Evolutionary conservation across 2,888 invertebrate genomes (phyloP).

Genomic region (Tetragonisca angustula): DNA sequence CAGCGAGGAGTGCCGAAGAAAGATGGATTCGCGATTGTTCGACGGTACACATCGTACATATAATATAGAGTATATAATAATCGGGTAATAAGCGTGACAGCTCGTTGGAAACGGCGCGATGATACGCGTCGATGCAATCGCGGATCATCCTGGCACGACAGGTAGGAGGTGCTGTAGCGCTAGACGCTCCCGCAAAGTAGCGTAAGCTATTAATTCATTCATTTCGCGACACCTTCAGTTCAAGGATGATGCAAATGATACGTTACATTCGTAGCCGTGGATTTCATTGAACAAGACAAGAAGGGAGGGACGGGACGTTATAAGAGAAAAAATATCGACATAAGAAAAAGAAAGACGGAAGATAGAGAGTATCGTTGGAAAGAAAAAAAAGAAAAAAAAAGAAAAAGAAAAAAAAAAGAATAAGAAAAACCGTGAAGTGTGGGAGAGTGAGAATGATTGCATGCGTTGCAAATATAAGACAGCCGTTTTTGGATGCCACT

Average conservation of each 20-base stretch:
- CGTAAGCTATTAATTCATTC: slow-evolving; percentile 75
- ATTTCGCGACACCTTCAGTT: slow-evolving; percentile 63
- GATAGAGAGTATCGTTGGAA: slow-evolving; percentile 57
- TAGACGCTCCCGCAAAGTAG: slow-evolving; percentile 82
- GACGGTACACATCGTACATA: neutral
- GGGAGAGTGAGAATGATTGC: slow-evolving; percentile 84
- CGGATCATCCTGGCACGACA: slow-evolving; percentile 77
- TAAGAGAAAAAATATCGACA: no score
- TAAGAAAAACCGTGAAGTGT: slow-evolving; percentile 73
- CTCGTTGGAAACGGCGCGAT: neutral
- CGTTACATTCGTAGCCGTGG: slow-evolving; percentile 15
- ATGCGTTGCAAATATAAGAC: slow-evolving; percentile 83
- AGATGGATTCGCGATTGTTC: slow-evolving; percentile 59
- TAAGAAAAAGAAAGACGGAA: slow-evolving; percentile 51
- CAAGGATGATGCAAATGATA: neutral
- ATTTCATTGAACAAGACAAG: slow-evolving; percentile 8
- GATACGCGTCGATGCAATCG: slow-evolving; percentile 26
- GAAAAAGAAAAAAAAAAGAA: slow-evolving; percentile 36
- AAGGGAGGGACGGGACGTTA: neutral
- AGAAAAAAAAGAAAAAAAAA: neutral
- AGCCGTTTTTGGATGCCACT: slow-evolving; percentile 84
- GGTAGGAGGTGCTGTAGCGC: slow-evolving; percentile 81
- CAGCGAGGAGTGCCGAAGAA: slow-evolving; percentile 81
- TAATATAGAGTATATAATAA: neutral
- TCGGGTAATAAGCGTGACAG: neutral